Evolutionary conservation across 2,797 vertebrate species (phyloP), one percentile per base, ranked within the genome.

Genomic region (Glossophaga mutica): DNA sequence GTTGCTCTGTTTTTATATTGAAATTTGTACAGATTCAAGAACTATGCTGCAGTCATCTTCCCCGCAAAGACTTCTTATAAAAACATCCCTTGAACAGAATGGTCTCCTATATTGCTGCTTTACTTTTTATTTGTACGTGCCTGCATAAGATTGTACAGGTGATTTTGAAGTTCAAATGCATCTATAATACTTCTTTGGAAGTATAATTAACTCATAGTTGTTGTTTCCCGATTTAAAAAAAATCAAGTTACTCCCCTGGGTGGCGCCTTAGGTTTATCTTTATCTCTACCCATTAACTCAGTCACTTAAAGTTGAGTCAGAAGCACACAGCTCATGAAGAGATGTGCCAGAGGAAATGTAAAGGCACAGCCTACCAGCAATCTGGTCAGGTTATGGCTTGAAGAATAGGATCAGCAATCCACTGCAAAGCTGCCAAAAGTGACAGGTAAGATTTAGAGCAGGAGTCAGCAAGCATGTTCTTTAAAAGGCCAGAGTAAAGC

Each of bases 141-240:
- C 67, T 81, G 77, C 4, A 26, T 50, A 93, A 95, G 26, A 77
- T 12, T 77, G 6, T 84, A 65, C 18, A 68, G 50, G 32, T 94
- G 67, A 89, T 77, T 84, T 96, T 92, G 83, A 87, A 87, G 79
- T 50, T 94, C 52, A 96, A 86, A 79, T 34, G 42, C 87, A 37
- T 70, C 5, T 93, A 76, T 2, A 85, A 86, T 29, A 50, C 6
- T 21, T 26, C 39, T 68, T 82, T 89, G 52, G 67, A 86, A 90
- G 65, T 62, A 86, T 42, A 86, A 68, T 67, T 37, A 90, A 78
- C 7, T 94, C 22, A 67, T 10, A 52, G 46, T 59, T 91, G 21
- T 32, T 73, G 42, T 78, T 77, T 96, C 83, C 68, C 71, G 29
- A 76, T 77, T 92, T 3, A 67, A 94, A 52, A 52, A 95, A 90